Percentiles rank a stretch among this genome's conserved stretches.
These are phyloP conservation scores for Chloroceryle inda DNA, from an alignment of 2,797 vertebrate genomes.

Conservation along the genomic window DNA sequence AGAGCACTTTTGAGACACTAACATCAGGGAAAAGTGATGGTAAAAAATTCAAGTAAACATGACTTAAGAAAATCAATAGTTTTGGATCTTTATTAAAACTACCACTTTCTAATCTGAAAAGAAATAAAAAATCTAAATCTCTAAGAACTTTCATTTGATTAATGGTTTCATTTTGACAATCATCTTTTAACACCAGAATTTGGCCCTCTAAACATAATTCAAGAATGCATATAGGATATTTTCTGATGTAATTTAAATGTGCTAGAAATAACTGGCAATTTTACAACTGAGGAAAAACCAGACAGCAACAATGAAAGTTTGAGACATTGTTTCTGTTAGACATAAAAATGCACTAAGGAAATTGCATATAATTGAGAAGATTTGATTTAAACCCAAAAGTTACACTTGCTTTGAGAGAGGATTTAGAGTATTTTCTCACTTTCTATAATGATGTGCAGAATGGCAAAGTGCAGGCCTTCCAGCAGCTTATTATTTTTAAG, in stretches of 20 bases:
- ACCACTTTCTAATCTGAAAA: background rate
- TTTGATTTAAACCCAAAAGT: background rate
- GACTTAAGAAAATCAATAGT: background rate
- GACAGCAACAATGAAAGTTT: background rate
- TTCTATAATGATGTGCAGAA: background rate
- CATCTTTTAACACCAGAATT: background rate
- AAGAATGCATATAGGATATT: background rate
- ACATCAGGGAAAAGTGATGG: background rate
- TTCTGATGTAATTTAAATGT: background rate
- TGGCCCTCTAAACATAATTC: background rate
- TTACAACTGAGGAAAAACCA: background rate
- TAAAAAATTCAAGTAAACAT: background rate
- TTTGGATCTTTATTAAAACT: background rate
- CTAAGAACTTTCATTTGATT: background rate
- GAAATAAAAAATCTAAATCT: background rate
- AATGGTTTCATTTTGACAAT: background rate
- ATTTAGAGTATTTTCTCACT: background rate
- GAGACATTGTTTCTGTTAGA: background rate
- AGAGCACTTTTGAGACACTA: background rate
- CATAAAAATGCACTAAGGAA: background rate
- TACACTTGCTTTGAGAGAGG: background rate
- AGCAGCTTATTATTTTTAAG: background rate
- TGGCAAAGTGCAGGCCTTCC: background rate
- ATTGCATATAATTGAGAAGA: background rate
- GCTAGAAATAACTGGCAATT: background rate